phyloP scores from a whole-genome alignment of 35 echinoderm and acorn worm genomes.

The Strongylocentrotus purpuratus region DNA sequence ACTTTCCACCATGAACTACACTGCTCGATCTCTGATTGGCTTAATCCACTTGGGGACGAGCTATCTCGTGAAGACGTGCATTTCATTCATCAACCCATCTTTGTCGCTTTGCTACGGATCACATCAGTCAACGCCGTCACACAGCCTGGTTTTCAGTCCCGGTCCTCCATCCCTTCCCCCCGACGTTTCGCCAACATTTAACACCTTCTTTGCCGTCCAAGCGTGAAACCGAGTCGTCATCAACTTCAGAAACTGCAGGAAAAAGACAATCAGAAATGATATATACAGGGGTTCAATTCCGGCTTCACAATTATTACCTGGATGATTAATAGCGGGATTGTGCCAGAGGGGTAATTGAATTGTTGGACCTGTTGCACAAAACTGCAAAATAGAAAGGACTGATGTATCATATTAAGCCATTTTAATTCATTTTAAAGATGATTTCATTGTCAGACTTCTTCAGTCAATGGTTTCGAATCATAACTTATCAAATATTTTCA shows the following conservation, averaged over 20 bases:
- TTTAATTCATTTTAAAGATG: too few species aligned
- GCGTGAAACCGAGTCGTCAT: constrained; percentile 33
- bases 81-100: constrained; percentile 34
- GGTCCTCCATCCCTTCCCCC: constrained; percentile 14
- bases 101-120: background rate
- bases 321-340: background rate
- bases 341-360: background rate
- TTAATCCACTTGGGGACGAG: background rate
- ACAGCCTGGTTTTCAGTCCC: background rate
- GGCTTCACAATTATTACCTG: background rate
- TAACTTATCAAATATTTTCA: too few species aligned
- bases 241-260: background rate
- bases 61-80: background rate
- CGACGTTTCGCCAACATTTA: constrained; percentile 33
- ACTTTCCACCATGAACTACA: background rate
- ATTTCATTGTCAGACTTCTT: too few species aligned
- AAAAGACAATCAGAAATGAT: constrained; percentile 5
- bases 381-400: background rate
- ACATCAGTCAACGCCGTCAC: constrained; percentile 19
- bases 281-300: constrained; percentile 3
- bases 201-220: constrained; percentile 7
- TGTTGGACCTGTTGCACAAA: background rate
- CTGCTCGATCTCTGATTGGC: background rate
- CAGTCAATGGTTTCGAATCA: too few species aligned
- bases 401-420: background rate